Percentiles rank a stretch among this genome's conserved stretches.
These are phyloP conservation scores for Pseudomyrmex pallidus DNA, from an alignment of 1,140 invertebrate species.

Conservation along the genomic window DNA sequence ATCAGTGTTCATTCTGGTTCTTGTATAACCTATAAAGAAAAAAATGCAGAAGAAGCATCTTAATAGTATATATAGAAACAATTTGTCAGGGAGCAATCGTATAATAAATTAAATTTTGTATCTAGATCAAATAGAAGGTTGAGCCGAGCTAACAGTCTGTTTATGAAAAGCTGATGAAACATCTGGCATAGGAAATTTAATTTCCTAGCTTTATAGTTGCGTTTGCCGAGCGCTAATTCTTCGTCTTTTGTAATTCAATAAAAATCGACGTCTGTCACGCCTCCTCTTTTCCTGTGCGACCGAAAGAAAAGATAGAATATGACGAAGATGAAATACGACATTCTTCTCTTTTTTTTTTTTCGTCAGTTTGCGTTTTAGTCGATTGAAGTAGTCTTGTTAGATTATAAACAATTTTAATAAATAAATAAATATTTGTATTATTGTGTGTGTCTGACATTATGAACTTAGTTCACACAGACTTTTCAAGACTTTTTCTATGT, in stretches of 20 bases:
- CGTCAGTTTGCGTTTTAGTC: constrained; percentile 4
- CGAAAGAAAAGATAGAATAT: constrained; percentile 3
- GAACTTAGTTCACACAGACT: too few species aligned
- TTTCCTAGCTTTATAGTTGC: constrained; percentile 74
- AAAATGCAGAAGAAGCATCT: not conserved
- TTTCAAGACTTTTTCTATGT: not conserved
- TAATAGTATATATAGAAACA: constrained; percentile 26
- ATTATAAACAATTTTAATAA: too few species aligned
- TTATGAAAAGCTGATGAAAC: constrained; percentile 74
- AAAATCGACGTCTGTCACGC: constrained; percentile 67
- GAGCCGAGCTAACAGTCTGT: constrained; percentile 33
- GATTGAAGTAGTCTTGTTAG: too few species aligned
- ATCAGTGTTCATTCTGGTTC: constrained; percentile 35
- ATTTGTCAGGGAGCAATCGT: constrained; percentile 18
- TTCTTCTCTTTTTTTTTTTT: constrained; percentile 15
- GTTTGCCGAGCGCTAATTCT: constrained; percentile 73
- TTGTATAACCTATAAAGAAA: not conserved
- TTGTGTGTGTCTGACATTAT: too few species aligned
- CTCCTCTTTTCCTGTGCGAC: constrained; percentile 26
- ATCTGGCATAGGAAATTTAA: constrained; percentile 80
- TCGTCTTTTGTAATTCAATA: constrained; percentile 76
- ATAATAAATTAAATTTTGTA: constrained; percentile 14
- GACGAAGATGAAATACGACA: constrained; percentile 21
- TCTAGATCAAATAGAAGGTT: not conserved
- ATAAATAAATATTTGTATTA: too few species aligned